phyloP scores from a whole-genome alignment of 2,113 vertebrate species.

The Ranitomeya variabilis region DNA sequence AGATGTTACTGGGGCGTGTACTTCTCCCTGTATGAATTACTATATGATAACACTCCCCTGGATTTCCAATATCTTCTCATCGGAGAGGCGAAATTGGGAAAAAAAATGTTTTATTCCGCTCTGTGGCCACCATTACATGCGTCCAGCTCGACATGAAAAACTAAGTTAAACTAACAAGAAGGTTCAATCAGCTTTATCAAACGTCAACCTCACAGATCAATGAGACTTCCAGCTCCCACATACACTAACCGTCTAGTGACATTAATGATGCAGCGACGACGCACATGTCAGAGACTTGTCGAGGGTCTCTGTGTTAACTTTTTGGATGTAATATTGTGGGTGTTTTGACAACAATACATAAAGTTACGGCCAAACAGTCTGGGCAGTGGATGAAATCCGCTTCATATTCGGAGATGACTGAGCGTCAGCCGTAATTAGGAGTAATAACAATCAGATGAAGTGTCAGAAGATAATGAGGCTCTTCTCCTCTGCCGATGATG shows the following conservation, averaged over 20 bases:
- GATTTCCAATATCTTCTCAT: too few relatives aligned
- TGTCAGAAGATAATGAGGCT: background rate
- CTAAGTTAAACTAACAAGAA: background rate
- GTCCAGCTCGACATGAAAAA: too few relatives aligned
- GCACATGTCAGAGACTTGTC: background rate
- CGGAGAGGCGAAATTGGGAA: too few relatives aligned
- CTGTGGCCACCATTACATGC: too few relatives aligned
- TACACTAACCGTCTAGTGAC: too few relatives aligned
- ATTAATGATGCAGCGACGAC: background rate
- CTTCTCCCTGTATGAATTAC: too few relatives aligned
- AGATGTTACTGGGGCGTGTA: too few relatives aligned
- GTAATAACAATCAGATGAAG: background rate
- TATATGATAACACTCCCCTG: too few relatives aligned
- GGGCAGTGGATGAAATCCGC: background rate
- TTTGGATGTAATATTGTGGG: background rate
- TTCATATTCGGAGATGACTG: background rate
- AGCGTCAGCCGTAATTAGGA: background rate
- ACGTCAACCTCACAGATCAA: background rate
- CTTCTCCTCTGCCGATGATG: background rate
- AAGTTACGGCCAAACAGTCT: background rate
- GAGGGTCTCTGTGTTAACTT: background rate
- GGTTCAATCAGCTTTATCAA: background rate
- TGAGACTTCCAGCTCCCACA: background rate
- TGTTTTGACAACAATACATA: background rate
- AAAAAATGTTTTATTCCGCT: too few relatives aligned